phyloP scores from a whole-genome alignment of 2,797 vertebrate genomes.

The Gadopsis marmoratus region DNA sequence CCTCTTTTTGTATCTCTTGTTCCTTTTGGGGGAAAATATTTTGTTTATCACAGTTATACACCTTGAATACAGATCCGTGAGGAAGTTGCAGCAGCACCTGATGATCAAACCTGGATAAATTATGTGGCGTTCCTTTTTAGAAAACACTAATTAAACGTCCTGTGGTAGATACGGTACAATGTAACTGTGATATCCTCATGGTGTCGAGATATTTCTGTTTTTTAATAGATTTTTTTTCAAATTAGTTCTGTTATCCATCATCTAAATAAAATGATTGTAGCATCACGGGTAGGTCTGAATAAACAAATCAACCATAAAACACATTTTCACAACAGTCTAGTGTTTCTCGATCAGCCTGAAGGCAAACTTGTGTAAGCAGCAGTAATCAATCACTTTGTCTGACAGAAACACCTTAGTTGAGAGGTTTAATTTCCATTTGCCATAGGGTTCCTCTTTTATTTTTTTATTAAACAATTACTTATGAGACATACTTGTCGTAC shows the following conservation, averaged over 20 bases:
- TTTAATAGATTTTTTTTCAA: background rate
- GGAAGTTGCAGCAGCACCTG: background rate
- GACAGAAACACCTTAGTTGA: slow-evolving; percentile 34
- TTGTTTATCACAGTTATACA: background rate
- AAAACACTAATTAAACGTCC: background rate
- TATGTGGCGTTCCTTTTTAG: too few relatives aligned
- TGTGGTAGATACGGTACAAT: background rate
- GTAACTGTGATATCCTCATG: background rate
- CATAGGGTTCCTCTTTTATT: slow-evolving; percentile 40
- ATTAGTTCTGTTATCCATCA: background rate
- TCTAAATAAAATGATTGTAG: background rate
- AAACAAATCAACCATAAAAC: slow-evolving; percentile 20
- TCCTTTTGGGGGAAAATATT: background rate
- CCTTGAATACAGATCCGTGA: background rate
- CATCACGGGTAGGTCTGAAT: background rate
- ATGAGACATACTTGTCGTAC: slow-evolving; percentile 22
- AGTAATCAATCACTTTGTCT: slow-evolving; percentile 55
- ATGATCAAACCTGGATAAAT: background rate
- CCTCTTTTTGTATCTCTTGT: background rate
- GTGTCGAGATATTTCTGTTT: background rate
- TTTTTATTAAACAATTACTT: slow-evolving; percentile 39
- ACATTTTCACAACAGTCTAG: slow-evolving; percentile 8
- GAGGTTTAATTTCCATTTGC: slow-evolving; percentile 60
- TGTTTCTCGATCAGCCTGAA: slow-evolving; percentile 42
- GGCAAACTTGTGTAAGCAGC: slow-evolving; percentile 44